Evolutionary conservation across 2,797 vertebrate genomes (phyloP).

Genomic region (Triplophysa yarkandensis): DNA sequence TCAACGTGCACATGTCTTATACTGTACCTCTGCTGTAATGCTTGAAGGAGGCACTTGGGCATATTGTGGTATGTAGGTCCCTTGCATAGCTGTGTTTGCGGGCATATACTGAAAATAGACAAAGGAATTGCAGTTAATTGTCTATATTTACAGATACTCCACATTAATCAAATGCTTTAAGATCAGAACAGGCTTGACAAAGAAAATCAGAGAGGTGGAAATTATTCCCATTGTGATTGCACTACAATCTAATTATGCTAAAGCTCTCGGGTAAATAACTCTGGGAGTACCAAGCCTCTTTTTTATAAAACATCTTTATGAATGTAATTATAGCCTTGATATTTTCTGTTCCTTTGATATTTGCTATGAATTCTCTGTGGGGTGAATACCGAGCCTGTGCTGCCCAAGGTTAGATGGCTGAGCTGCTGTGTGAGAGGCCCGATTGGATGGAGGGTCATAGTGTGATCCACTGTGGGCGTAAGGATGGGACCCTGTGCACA

Average conservation of each 20-base stretch:
- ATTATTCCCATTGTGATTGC: not conserved
- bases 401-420: slow-evolving; percentile 88
- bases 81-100: slow-evolving; percentile 84
- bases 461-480: slow-evolving; percentile 87
- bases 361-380: not conserved
- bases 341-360: not conserved
- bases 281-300: not conserved
- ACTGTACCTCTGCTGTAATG: slow-evolving; percentile 85
- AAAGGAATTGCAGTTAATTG: not conserved
- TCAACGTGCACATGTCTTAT: not conserved
- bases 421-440: slow-evolving; percentile 89
- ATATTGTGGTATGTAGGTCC: slow-evolving; percentile 89
- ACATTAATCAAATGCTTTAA: not conserved
- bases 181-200: not conserved
- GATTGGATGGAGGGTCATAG: slow-evolving; percentile 91
- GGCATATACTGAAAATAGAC: slow-evolving; percentile 81
- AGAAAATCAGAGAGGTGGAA: not conserved
- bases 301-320: not conserved
- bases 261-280: not conserved
- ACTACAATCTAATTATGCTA: not conserved
- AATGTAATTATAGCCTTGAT: not conserved
- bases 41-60: slow-evolving; percentile 85
- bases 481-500: slow-evolving; percentile 82
- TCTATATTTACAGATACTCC: not conserved
- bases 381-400: slow-evolving; percentile 82